phyloP scores from a whole-genome alignment of 2,113 vertebrate species.

The Alces alces region DNA sequence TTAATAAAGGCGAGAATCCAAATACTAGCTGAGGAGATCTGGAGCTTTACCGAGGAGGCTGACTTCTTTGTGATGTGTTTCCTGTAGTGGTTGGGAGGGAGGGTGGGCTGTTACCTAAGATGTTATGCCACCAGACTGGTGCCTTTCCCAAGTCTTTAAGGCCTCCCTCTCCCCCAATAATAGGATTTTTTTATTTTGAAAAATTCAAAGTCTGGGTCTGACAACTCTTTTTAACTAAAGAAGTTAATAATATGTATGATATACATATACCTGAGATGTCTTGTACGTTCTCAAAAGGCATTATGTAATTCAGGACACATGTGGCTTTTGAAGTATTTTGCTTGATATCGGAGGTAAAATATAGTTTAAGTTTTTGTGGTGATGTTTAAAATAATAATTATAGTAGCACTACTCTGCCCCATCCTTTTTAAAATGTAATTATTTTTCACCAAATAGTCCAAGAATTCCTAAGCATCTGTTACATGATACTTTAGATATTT shows the following conservation, averaged over 20 bases:
- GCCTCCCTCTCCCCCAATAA: too few species aligned
- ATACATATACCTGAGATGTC: neutral
- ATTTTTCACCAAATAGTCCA: neutral
- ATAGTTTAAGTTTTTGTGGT: neutral
- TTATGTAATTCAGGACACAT: neutral
- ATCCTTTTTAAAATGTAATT: neutral
- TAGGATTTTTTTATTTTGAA: slow-evolving; percentile 5
- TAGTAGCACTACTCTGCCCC: neutral
- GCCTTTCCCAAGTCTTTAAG: neutral
- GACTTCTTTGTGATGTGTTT: neutral
- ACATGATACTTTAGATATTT: neutral
- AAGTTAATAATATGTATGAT: neutral
- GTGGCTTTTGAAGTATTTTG: slow-evolving; percentile 28
- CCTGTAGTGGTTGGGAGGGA: neutral
- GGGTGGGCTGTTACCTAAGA: neutral
- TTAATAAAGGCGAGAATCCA: slow-evolving; percentile 8
- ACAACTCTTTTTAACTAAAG: neutral
- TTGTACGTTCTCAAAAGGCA: neutral
- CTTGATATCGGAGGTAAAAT: neutral
- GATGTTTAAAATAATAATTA: slow-evolving; percentile 26
- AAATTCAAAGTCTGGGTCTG: neutral
- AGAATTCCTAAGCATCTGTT: neutral
- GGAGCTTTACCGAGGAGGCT: neutral
- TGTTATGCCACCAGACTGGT: neutral
- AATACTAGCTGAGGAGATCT: neutral